phyloP scores from a whole-genome alignment of 2,888 invertebrate genomes.

The Arctia plantaginis region DNA sequence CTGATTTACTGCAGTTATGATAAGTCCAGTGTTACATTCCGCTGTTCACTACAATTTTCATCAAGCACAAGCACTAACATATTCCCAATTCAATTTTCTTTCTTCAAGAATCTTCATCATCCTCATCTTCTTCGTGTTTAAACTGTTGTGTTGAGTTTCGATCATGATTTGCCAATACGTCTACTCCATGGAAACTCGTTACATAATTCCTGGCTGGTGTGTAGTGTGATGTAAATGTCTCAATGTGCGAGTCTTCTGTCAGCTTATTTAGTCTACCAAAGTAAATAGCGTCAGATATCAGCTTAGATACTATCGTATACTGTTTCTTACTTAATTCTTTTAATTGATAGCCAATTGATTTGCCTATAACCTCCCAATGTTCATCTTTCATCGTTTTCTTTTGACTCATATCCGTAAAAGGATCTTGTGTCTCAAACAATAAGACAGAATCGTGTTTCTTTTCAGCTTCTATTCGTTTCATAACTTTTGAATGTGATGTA shows the following conservation, averaged over 20 bases:
- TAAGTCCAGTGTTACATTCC: neutral
- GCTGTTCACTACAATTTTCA: too few relatives aligned
- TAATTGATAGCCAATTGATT: constrained; percentile 24
- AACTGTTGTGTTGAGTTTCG: neutral
- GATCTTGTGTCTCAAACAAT: neutral
- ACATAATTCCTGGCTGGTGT: neutral
- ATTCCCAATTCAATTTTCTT: neutral
- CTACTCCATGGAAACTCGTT: constrained; percentile 2
- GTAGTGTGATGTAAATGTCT: constrained; percentile 3
- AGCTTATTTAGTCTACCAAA: constrained; percentile 20
- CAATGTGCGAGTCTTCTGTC: constrained; percentile 18
- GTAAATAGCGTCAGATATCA: constrained; percentile 24
- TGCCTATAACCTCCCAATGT: constrained; percentile 22
- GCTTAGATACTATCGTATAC: constrained; percentile 21
- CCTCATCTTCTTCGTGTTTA: constrained; percentile 1
- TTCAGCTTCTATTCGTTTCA: neutral
- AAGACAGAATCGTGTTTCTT: neutral
- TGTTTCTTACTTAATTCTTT: constrained; percentile 20
- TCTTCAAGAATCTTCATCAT: constrained; percentile 1
- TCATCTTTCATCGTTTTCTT: constrained; percentile 12
- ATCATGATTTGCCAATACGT: neutral
- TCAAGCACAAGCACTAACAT: neutral
- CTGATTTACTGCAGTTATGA: neutral
- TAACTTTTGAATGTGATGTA: constrained; percentile 9
- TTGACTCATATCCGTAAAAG: neutral